Base-by-base conservation (phyloP, 2,113 vertebrate genomes). In the Taxidea taxus region DNA sequence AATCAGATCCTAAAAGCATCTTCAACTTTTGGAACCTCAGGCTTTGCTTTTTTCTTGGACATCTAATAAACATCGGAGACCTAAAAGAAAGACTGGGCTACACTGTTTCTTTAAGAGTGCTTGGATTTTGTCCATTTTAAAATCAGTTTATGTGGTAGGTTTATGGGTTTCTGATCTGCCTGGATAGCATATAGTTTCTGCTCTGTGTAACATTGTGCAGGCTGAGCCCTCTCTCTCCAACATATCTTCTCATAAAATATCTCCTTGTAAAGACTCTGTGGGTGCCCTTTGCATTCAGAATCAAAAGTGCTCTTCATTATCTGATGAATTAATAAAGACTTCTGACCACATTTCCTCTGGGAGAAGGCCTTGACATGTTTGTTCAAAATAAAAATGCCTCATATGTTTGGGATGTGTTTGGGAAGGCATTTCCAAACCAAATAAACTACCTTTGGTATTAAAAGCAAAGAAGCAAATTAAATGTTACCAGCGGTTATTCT, bases 241-340 rank as follows among this genome's bases (percentile, higher is more conserved):
- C 72, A 4, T 58, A 58, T 93, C 87, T 78, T 81, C 90, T 90
- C 29, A 87, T 97, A 60, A 94, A 91, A 37, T 66, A 64, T 54
- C 56, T 84, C 66, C 34, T 74, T 93, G 54, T 97, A 47, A 93
- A 95, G 91, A 91, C 56, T 74, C 56, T 75, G 34, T 90, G 86
- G 78, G 80, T 64, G 29, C 83, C 91, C 70, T 86, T 92, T 90
- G 54, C 68, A 39, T 97, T 95, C 75, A 39, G 80, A 95, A 85
- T 93, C 84, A 91, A 97, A 80, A 80, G 72, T 85, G 62, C 75
- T 96, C 95, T 97, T 96, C 87, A 85, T 97, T 94, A 91, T 90
- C 97, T 97, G 70, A 96, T 97, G 96, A 97, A 96, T 94, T 90
- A 95, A 87, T 97, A 77, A 97, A 96, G 91, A 90, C 94, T 93